These are phyloP conservation scores for Mythimna loreyi DNA, from an alignment of 2,888 invertebrate species.

Conservation along the genomic window DNA sequence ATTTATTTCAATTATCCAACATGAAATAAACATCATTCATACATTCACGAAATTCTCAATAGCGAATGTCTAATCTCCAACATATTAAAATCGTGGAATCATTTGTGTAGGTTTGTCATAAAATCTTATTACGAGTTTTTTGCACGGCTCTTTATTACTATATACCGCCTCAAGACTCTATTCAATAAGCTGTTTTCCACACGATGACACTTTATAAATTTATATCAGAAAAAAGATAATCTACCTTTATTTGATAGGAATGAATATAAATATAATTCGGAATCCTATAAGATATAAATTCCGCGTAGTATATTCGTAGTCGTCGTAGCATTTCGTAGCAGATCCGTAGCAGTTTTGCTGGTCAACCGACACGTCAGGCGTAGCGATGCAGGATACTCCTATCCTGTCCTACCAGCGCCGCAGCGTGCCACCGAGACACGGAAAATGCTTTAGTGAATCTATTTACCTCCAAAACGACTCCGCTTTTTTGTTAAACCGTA, in stretches of 20 bases:
- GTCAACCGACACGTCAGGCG: conserved; percentile 60
- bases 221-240: conserved; percentile 37
- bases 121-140: conserved; percentile 29
- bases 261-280: conserved; percentile 28
- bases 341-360: conserved; percentile 58
- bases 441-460: conserved; percentile 87
- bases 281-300: conserved; percentile 28
- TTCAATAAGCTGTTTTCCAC: conserved; percentile 51
- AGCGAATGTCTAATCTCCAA: conserved; percentile 19
- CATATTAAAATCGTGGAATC: conserved; percentile 39
- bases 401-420: conserved; percentile 58
- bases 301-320: conserved; percentile 35
- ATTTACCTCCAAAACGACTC: conserved; percentile 82
- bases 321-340: conserved; percentile 41
- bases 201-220: conserved; percentile 49
- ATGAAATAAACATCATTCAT: conserved; percentile 17
- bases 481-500: conserved; percentile 73
- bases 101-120: conserved; percentile 25
- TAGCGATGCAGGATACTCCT: conserved; percentile 49
- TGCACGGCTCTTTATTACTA: conserved; percentile 39
- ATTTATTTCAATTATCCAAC: conserved; percentile 8
- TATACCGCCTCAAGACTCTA: conserved; percentile 34
- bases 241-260: conserved; percentile 7
- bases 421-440: conserved; percentile 78
- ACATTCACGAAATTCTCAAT: conserved; percentile 13